phyloP scores from a whole-genome alignment of 2,113 vertebrate species.

The Gobio gobio region DNA sequence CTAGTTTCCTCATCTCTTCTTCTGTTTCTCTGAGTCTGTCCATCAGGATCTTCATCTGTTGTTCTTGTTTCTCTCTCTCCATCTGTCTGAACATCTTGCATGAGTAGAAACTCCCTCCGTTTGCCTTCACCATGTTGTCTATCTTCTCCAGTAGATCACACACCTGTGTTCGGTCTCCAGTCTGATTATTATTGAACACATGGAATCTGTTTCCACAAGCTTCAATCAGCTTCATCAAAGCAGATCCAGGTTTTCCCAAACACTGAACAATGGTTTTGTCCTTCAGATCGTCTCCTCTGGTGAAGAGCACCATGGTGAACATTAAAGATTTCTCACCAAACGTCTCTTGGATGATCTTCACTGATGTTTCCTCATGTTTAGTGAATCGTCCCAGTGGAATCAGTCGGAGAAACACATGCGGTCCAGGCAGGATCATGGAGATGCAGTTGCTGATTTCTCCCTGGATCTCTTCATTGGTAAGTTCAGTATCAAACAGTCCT shows the following conservation, averaged over 20 bases:
- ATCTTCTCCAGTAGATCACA: no score
- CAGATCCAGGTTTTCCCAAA: constrained; percentile 14
- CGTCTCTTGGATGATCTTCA: not conserved
- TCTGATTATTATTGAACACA: not conserved
- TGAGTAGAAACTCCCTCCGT: no score
- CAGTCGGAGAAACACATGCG: not conserved
- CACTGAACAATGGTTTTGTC: not conserved
- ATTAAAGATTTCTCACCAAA: not conserved
- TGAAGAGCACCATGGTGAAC: constrained; percentile 1
- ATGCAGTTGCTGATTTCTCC: constrained; percentile 1
- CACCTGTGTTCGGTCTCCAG: no score
- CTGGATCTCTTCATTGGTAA: not conserved
- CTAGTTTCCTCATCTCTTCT: not conserved
- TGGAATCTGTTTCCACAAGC: not conserved
- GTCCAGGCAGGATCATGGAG: constrained; percentile 2
- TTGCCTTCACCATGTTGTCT: no score
- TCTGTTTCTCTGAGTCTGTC: not conserved
- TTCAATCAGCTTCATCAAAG: not conserved
- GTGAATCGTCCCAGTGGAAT: not conserved
- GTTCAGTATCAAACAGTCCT: not conserved
- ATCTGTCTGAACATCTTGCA: no score
- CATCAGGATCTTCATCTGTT: not conserved
- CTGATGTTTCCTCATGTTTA: not conserved
- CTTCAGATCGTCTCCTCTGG: not conserved
- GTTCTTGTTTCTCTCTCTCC: not conserved